phyloP scores from a whole-genome alignment of 1,140 invertebrate genomes.

The Xylocopa sonorina region DNA sequence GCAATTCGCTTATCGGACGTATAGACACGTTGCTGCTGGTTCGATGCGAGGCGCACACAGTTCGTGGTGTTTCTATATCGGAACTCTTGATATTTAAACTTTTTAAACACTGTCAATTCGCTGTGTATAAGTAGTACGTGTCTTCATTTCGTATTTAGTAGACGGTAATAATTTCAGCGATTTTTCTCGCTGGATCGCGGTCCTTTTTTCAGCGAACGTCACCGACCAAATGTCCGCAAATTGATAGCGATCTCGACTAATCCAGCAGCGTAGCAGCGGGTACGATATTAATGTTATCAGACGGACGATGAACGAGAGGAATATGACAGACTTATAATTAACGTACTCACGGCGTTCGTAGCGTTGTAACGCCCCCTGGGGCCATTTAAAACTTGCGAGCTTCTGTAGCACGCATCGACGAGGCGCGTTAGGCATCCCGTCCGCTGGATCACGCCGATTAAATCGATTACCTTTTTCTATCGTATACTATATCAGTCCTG shows the following conservation, averaged over 20 bases:
- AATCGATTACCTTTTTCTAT: not conserved
- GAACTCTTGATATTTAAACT: too few relatives aligned
- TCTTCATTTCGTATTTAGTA: slow-evolving; percentile 7
- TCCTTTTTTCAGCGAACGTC: slow-evolving; percentile 2
- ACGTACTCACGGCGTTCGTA: slow-evolving; percentile 7
- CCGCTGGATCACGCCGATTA: slow-evolving; percentile 1
- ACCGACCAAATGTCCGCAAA: not conserved
- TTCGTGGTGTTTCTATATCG: too few relatives aligned
- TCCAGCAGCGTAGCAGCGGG: not conserved
- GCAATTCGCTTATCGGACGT: too few relatives aligned
- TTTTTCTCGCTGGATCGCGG: not conserved
- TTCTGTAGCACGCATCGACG: slow-evolving; percentile 23
- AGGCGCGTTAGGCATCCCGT: not conserved
- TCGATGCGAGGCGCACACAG: too few relatives aligned
- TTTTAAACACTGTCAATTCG: too few relatives aligned
- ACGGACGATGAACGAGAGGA: slow-evolving; percentile 9
- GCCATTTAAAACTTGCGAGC: slow-evolving; percentile 13
- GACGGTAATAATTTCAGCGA: not conserved
- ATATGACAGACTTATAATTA: slow-evolving; percentile 6
- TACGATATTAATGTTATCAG: slow-evolving; percentile 6
- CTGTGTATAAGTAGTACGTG: too few relatives aligned
- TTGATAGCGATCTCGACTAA: slow-evolving; percentile 15
- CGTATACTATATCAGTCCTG: not conserved
- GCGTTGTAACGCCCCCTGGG: not conserved
- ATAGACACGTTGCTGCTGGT: slow-evolving; percentile 17